phyloP scores from a whole-genome alignment of 64 coral and sea anemone genomes.

The Actinia equina region DNA sequence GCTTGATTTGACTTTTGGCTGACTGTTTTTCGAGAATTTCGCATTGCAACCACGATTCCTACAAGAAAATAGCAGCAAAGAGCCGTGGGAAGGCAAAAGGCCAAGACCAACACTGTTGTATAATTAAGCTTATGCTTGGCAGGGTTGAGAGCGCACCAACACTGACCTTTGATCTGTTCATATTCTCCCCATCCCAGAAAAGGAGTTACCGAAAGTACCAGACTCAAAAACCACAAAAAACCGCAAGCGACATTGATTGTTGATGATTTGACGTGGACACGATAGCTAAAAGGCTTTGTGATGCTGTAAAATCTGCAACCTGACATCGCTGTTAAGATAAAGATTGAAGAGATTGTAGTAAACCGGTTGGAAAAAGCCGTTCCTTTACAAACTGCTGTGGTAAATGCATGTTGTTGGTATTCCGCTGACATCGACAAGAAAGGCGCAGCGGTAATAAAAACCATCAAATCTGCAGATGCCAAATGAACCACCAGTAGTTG shows the following conservation, averaged over 20 bases:
- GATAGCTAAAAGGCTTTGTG: not conserved
- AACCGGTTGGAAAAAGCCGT: not conserved
- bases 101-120: not conserved
- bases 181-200: conserved; percentile 6
- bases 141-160: not conserved
- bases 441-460: not conserved
- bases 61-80: not conserved
- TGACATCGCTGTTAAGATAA: not conserved
- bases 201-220: not conserved
- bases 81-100: not conserved
- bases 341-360: not conserved
- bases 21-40: not conserved
- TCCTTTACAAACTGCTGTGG: not conserved
- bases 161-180: not conserved
- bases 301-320: not conserved
- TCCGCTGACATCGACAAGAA: not conserved
- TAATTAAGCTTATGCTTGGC: not conserved
- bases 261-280: not conserved
- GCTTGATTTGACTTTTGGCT: not conserved
- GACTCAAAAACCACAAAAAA: not conserved
- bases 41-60: not conserved
- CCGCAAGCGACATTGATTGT: not conserved
- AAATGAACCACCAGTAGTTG: not conserved
- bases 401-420: not conserved
- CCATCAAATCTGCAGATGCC: not conserved